Evolutionary conservation across 2,888 invertebrate species (phyloP), one percentile per base, ranked within the genome.

Genomic region (Torymus texanus): DNA sequence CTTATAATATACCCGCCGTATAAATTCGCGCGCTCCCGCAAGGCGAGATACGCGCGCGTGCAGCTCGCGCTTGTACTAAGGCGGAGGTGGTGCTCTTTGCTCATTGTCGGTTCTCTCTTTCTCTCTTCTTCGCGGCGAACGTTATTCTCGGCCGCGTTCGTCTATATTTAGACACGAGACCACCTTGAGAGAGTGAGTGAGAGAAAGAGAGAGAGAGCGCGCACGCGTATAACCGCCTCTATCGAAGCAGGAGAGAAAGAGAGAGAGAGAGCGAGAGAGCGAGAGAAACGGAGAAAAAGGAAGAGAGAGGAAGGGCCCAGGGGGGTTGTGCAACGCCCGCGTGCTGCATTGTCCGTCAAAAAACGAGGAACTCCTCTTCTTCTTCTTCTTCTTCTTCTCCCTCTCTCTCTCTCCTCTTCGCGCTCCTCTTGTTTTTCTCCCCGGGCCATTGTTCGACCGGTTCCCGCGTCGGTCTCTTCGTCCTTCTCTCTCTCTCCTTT

Each of bases 151-250:
- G 88, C 87, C 85, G 84, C 83, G 85, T 85, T 86, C 85, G 87
- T 86, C 89, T 89, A 89, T 89, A 88, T 89, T 88, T 89, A 89
- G 88, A 88, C 63, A 85, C 66, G 87, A 88, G 88, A 89, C 88
- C 88, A 89, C 88, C 89, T 89, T 89, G 89, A 89, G 88, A 85
- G 86, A 85, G 83, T 29, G 71, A 65, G 4, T 50, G 29, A 65
- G 12, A 14, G 83, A 51, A 66, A 65, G 4, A 56, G 29, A 65
- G 12, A 14, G 53, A 67, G 67, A 53, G 67, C 10, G 24, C 66
- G 62, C 61, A 50, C 55, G 62, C 18, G 51, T 21, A 41, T 68
- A 51, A 55, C 72, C 67, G 21, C 50, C 70, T 55, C 50, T 56
- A 66, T 62, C 56, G 62, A 41, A 78, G 78, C 72, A 63, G 41